These are phyloP conservation scores for Bugulina stolonifera DNA, from an alignment of 2,888 invertebrate genomes.

Conservation along the genomic window DNA sequence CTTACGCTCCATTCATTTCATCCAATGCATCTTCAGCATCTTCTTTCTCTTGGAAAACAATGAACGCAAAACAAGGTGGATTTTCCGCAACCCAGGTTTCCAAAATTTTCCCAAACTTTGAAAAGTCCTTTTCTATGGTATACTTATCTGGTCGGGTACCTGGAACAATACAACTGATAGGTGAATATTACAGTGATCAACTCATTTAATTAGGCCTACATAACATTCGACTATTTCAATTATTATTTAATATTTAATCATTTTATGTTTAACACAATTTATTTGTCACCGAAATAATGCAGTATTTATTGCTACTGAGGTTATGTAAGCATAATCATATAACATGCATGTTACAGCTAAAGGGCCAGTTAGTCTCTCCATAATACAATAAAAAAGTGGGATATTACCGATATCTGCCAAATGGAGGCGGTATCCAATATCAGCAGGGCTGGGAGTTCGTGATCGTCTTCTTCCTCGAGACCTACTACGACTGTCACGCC, in stretches of 20 bases:
- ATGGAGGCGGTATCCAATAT: slow-evolving; percentile 56
- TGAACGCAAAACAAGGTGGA: slow-evolving; percentile 62
- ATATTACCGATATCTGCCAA: slow-evolving; percentile 55
- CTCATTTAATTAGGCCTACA: too few relatives aligned
- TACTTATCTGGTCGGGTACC: slow-evolving; percentile 57
- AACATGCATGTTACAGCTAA: too few relatives aligned
- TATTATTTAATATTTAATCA: too few relatives aligned
- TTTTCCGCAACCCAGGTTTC: slow-evolving; percentile 61
- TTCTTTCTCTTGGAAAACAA: slow-evolving; percentile 58
- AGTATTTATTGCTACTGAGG: too few relatives aligned
- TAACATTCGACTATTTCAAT: too few relatives aligned
- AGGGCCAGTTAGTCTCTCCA: too few relatives aligned
- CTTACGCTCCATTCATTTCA: slow-evolving; percentile 63
- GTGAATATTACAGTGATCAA: too few relatives aligned
- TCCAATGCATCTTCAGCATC: slow-evolving; percentile 70
- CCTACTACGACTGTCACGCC: background rate
- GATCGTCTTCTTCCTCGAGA: slow-evolving; percentile 31
- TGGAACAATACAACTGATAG: too few relatives aligned
- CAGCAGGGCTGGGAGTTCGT: slow-evolving; percentile 33
- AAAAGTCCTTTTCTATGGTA: slow-evolving; percentile 58
- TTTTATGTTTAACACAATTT: too few relatives aligned
- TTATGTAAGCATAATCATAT: too few relatives aligned
- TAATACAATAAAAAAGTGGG: too few relatives aligned
- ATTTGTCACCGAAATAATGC: too few relatives aligned
- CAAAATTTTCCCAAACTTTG: slow-evolving; percentile 57